A percentile compares a stretch with the other conserved stretches of the same genome.
These are phyloP conservation scores for Drosophila fuyamai DNA, from an alignment of 1,140 invertebrate genomes.

Conservation along the genomic window DNA sequence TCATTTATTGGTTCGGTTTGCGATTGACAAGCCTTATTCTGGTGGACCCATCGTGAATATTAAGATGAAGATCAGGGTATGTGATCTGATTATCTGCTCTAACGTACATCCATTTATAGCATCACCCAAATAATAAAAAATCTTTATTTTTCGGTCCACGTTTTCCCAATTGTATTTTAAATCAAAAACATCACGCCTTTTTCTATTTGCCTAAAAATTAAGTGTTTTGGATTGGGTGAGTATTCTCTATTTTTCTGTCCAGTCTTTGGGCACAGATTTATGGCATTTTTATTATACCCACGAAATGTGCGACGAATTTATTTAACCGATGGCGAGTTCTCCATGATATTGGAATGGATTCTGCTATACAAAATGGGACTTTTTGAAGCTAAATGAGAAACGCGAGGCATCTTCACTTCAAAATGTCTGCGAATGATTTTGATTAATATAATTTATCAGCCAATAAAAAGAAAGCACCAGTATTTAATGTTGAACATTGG, in stretches of 20 bases:
- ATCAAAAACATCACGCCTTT: conserved; percentile 25
- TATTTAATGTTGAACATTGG: not conserved
- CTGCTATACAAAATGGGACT: not conserved
- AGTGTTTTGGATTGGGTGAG: conserved; percentile 20
- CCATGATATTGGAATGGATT: conserved; percentile 9
- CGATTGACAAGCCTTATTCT: not conserved
- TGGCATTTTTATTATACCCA: conserved; percentile 58
- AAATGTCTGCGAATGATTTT: conserved; percentile 7
- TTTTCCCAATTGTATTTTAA: conserved; percentile 28
- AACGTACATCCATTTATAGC: not conserved
- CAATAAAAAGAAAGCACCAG: conserved; percentile 10
- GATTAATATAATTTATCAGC: conserved; percentile 31
- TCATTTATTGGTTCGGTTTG: not conserved
- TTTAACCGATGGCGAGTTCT: conserved; percentile 34
- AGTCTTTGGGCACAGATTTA: conserved; percentile 57
- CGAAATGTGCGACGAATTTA: conserved; percentile 61
- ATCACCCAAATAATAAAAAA: conserved; percentile 1
- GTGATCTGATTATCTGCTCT: conserved; percentile 3
- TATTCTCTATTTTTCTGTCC: conserved; percentile 17
- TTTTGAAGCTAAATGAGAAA: too few relatives aligned
- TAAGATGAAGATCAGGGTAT: conserved; percentile 21
- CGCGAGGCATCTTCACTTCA: conserved; percentile 4
- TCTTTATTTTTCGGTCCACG: conserved; percentile 15
- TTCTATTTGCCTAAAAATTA: conserved; percentile 18
- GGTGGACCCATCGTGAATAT: not conserved